phyloP scores from a whole-genome alignment of 2,888 invertebrate genomes.

The Trichogramma dendrolimi region DNA sequence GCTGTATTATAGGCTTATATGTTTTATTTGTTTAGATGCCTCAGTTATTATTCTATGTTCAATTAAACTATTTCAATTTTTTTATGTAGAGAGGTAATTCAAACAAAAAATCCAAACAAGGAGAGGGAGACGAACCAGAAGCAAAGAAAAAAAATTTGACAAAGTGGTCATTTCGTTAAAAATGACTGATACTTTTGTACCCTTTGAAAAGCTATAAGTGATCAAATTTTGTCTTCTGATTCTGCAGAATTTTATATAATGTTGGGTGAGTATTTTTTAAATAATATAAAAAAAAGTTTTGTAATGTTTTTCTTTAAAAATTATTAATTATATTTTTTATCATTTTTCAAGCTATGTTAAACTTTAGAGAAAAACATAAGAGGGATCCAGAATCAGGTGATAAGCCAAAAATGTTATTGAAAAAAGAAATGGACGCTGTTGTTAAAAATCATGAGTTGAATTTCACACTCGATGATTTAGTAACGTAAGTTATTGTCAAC shows the following conservation, averaged over 20 bases:
- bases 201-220: slow-evolving; percentile 65
- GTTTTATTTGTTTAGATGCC: slow-evolving; percentile 1
- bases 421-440: slow-evolving; percentile 51
- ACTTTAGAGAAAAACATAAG: slow-evolving; percentile 69
- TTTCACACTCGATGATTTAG: slow-evolving; percentile 52
- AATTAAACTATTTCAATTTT: slow-evolving; percentile 10
- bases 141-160: slow-evolving; percentile 52
- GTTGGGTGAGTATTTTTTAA: slow-evolving; percentile 55
- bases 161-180: slow-evolving; percentile 63
- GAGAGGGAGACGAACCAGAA: slow-evolving; percentile 56
- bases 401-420: slow-evolving; percentile 61
- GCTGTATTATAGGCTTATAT: no score
- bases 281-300: slow-evolving; percentile 3
- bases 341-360: slow-evolving; percentile 60
- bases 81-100: slow-evolving; percentile 55
- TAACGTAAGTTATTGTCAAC: slow-evolving; percentile 48
- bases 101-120: slow-evolving; percentile 54
- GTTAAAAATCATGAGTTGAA: slow-evolving; percentile 44
- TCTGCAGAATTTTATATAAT: slow-evolving; percentile 66
- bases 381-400: slow-evolving; percentile 68
- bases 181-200: slow-evolving; percentile 63
- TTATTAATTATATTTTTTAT: not conserved
- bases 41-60: not conserved
- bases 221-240: slow-evolving; percentile 45
- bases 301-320: not conserved